A percentile compares a stretch with the other conserved stretches of the same genome.
These are phyloP conservation scores for Oscheius sp. DNA, from an alignment of 2,888 invertebrate genomes.

Conservation along the genomic window DNA sequence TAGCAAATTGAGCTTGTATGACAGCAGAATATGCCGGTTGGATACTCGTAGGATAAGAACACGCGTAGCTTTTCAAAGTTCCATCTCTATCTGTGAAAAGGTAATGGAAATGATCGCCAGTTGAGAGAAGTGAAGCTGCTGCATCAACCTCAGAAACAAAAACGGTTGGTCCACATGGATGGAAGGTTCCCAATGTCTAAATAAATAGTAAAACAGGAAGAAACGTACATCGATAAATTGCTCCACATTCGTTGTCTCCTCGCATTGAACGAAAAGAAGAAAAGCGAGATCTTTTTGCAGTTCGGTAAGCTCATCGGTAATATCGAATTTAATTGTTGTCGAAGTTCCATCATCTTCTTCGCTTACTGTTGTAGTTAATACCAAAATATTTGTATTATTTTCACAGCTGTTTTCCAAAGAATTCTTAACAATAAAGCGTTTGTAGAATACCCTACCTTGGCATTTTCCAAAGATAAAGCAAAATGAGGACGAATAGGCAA, in stretches of 20 bases:
- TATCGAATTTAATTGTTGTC: slow-evolving; percentile 47
- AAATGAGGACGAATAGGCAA: slow-evolving; percentile 58
- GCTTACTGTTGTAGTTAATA: slow-evolving; percentile 41
- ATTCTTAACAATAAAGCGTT: slow-evolving; percentile 32
- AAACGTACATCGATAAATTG: slow-evolving; percentile 55
- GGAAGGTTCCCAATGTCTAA: slow-evolving; percentile 56
- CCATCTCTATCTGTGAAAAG: slow-evolving; percentile 66
- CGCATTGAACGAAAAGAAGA: slow-evolving; percentile 58
- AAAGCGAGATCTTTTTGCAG: slow-evolving; percentile 61
- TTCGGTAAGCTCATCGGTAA: slow-evolving; percentile 58
- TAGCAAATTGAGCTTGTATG: slow-evolving; percentile 63
- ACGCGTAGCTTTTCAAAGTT: slow-evolving; percentile 55
- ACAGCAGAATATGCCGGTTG: slow-evolving; percentile 64
- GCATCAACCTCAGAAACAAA: slow-evolving; percentile 51
- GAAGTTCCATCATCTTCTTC: slow-evolving; percentile 43
- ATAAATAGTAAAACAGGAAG: not conserved
- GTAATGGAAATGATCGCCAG: slow-evolving; percentile 59
- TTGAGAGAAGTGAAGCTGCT: slow-evolving; percentile 39
- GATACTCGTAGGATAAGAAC: slow-evolving; percentile 61
- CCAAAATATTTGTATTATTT: slow-evolving; percentile 38
- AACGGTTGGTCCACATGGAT: slow-evolving; percentile 45
- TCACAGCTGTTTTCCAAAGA: slow-evolving; percentile 54
- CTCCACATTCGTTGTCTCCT: slow-evolving; percentile 62
- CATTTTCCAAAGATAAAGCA: slow-evolving; percentile 57
- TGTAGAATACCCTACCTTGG: slow-evolving; percentile 44